Evolutionary conservation across 1,140 invertebrate genomes (phyloP).

Genomic region (Chironomus tepperi): DNA sequence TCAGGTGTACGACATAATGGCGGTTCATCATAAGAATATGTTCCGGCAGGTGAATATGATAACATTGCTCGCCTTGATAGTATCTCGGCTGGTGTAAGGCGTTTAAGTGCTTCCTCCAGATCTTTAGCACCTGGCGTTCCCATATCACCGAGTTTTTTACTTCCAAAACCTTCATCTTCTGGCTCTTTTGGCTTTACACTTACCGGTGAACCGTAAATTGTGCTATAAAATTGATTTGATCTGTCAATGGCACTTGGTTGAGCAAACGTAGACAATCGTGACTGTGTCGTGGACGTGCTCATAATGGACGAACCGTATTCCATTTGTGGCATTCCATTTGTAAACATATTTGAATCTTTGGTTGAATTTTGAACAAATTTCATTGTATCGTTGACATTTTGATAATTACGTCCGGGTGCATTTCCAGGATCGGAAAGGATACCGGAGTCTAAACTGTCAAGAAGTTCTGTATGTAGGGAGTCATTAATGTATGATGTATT

Average conservation of each 20-base stretch:
- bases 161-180: slow-evolving; percentile 37
- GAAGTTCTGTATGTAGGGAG: slow-evolving; percentile 77
- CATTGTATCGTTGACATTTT: slow-evolving; percentile 75
- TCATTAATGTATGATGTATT: slow-evolving; percentile 32
- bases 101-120: slow-evolving; percentile 72
- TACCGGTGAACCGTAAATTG: not conserved
- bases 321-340: slow-evolving; percentile 37
- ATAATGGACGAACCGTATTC: slow-evolving; percentile 37
- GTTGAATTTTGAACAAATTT: slow-evolving; percentile 52
- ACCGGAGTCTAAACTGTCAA: slow-evolving; percentile 75
- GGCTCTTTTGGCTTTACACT: slow-evolving; percentile 29
- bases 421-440: slow-evolving; percentile 42
- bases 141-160: slow-evolving; percentile 52
- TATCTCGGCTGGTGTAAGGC: slow-evolving; percentile 73
- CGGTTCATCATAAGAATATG: slow-evolving; percentile 46
- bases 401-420: slow-evolving; percentile 43
- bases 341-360: not conserved
- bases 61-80: slow-evolving; percentile 61
- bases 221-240: not conserved
- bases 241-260: not conserved
- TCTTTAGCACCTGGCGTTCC: slow-evolving; percentile 80
- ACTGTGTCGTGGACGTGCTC: slow-evolving; percentile 31
- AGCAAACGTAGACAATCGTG: slow-evolving; percentile 41
- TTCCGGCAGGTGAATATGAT: slow-evolving; percentile 49
- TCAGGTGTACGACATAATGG: slow-evolving; percentile 55